Evolutionary conservation across 2,113 vertebrate species (phyloP).

Genomic region (Scopus umbretta): DNA sequence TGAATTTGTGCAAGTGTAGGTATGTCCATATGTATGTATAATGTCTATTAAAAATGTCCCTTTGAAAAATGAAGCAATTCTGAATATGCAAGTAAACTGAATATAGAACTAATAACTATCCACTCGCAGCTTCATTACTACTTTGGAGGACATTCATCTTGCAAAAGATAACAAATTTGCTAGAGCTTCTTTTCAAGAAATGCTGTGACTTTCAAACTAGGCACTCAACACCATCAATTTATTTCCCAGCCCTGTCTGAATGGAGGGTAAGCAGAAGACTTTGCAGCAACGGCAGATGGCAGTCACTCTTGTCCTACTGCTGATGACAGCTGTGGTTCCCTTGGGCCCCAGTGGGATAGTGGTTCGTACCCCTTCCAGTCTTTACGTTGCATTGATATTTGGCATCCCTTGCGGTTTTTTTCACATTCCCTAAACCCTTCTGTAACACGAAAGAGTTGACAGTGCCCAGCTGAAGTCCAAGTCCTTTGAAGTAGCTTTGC

Average conservation of each 20-base stretch:
- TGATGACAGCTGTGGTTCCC: neutral
- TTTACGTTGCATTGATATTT: neutral
- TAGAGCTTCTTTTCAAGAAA: neutral
- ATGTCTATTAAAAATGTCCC: neutral
- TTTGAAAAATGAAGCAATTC: neutral
- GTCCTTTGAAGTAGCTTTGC: neutral
- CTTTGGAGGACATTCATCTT: neutral
- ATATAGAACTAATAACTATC: neutral
- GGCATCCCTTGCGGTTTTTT: neutral
- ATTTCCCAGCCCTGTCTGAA: neutral
- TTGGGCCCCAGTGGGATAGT: neutral
- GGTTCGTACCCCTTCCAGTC: neutral
- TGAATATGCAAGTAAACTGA: neutral
- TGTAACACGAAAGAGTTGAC: neutral
- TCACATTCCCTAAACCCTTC: neutral
- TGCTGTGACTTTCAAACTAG: neutral
- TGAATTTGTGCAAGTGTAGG: neutral
- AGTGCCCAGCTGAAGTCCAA: neutral
- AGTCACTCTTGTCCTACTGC: neutral
- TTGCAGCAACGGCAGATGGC: conserved; percentile 47
- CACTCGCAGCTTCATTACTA: neutral
- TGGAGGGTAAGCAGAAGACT: conserved; percentile 9
- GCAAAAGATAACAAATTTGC: neutral
- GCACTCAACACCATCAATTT: neutral
- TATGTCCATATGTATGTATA: neutral